A percentile compares a stretch with the other conserved stretches of the same genome.
Evolutionary conservation across 2,888 invertebrate species (phyloP).

Genomic region (Ceratothoa steindachneri): DNA sequence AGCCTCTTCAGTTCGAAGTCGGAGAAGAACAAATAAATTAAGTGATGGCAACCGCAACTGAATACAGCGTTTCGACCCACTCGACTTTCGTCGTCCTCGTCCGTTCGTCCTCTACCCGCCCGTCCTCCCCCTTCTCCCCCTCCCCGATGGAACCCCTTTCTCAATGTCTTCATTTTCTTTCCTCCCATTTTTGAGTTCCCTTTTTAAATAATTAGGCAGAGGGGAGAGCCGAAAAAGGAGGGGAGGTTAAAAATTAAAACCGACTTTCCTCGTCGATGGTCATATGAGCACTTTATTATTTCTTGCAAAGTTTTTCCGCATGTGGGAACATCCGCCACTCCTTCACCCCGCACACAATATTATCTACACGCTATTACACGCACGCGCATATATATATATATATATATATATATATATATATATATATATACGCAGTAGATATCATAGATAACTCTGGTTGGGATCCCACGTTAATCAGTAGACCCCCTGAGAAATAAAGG

Average conservation of each 20-base stretch:
- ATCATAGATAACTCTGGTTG: too few species aligned
- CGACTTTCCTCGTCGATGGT: not conserved
- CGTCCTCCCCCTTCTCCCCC: too few species aligned
- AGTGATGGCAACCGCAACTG: not conserved
- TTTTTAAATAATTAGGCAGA: constrained; percentile 6
- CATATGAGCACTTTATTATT: constrained; percentile 8
- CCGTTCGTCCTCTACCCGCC: too few species aligned
- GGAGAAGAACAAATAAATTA: constrained; percentile 4
- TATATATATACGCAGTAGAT: not conserved
- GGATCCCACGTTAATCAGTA: too few species aligned
- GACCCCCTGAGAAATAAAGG: too few species aligned
- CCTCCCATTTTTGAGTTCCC: not conserved
- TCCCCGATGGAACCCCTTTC: not conserved
- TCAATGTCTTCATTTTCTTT: not conserved
- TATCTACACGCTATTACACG: too few species aligned
- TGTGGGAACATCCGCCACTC: not conserved
- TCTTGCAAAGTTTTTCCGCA: not conserved
- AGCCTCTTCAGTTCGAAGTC: not conserved
- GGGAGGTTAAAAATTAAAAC: not conserved
- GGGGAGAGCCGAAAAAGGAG: not conserved
- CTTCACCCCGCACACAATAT: too few species aligned
- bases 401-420: constrained; percentile 8
- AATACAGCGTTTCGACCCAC: constrained; percentile 2
- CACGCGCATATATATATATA: not conserved
- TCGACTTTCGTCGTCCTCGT: not conserved